Base-by-base conservation (phyloP, 2,797 vertebrate species). In the Phoeniculus purpureus region DNA sequence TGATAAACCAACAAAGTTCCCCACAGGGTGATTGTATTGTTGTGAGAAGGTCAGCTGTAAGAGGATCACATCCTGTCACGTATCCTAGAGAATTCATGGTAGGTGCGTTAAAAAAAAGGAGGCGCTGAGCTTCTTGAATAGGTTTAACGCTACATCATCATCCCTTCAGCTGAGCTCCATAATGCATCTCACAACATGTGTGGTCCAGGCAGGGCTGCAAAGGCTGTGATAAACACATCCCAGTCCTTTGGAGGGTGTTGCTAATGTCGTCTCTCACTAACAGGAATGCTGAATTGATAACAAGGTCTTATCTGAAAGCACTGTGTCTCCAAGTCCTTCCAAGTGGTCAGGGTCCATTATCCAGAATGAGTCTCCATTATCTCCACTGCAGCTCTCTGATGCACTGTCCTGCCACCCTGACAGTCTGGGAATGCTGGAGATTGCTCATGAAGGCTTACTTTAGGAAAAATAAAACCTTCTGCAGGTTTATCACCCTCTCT, bases 1-100 rank as follows among this genome's bases (percentile, higher is more conserved):
- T 55, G 73, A 93, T 93, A 94, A 94, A 96, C 94, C 89, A 94
- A 92, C 89, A 95, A 89, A 92, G 68, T 82, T 67, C 86, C 85
- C n/a, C 31, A 2, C 62, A 40, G 90, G 90, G 48, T 72, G 89
- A 82, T 94, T 96, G 94, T 93, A 94, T 93, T 94, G 92, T 92
- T 92, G 95, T 81, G 95, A 87, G 94, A 95, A 95, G 93, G 86
- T 94, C 93, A 92, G 72, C 26, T 1, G 61, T 82, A 82, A 85
- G 76, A 80, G 72, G 72, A 37, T 19, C 0, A 1, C 81, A 87
- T 90, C 81, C 81, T 64, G 40, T 65, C 81, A 52, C 47, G 40
- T 56, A 75, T 85, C 81, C 90, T 40, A 23, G 37, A 90, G 79
- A 87, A 90, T 90, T 93, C 83, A 87, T 48, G 64, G 75, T 52